Base-by-base conservation (phyloP, 2,888 invertebrate species). In the Leptura quadrifasciata region DNA sequence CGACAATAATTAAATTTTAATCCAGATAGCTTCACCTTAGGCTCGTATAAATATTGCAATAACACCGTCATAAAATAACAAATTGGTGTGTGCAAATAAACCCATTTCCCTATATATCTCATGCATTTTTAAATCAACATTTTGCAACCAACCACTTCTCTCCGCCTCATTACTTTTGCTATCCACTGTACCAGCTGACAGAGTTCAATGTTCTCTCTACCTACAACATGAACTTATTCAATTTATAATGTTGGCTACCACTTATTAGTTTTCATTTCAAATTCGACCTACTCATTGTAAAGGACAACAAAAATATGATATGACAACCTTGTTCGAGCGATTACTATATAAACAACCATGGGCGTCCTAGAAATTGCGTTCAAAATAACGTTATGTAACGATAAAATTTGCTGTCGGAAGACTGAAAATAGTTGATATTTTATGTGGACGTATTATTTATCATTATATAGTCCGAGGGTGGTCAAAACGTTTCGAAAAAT, bases 61-160 rank as follows among this genome's bases (percentile, higher is more conserved):
- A 12, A 39, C 15, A 39, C 2, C 10, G 1, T 2, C 12, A 6
- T 39, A 15, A 39, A 39, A 6, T 39, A 35, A 35, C 35, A 6
- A 39, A 12, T 39, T 39, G 10, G 39, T 39, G 15, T 12, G 12
- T 39, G 0, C 12, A 10, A 39, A 39, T 39, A 39, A 39, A 39
- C 39, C 39, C 15, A 47, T 47, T 47, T 47, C 47, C 47, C 47
- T n/a, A 47, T 15, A 47, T 47, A 47, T 47, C n/a, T n/a, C n/a
- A 0, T 12, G 12, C 47, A 12, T 47, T 47, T 47, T 15, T n/a
- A 69, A 57, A 57, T 20, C 57, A 24, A 6, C 55, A 54, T 54
- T 68, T 65, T 68, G 68, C 68, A 68, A 31, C 18, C 68, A 68
- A 31, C 18, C 27, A 69, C 35, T 39, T 67, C 64, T 69, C 68